A percentile compares a stretch with the other conserved stretches of the same genome.
Conservation (phyloP, 23 tunicate genomes). For the Aplidium turbinatum region DNA sequence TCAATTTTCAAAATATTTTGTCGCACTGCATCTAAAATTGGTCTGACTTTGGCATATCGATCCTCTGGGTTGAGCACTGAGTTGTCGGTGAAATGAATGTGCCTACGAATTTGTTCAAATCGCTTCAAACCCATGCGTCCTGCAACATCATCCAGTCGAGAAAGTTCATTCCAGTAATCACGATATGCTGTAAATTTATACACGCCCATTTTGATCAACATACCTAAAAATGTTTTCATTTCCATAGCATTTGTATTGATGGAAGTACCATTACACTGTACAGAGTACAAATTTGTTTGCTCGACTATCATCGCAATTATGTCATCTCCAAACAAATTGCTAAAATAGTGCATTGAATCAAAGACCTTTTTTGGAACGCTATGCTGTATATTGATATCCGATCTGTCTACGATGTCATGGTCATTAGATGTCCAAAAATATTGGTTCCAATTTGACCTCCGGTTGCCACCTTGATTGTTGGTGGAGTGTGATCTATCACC, state of each 20-base stretch:
- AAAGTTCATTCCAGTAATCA: slow-evolving; percentile 3
- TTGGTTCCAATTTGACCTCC: slow-evolving; percentile 4
- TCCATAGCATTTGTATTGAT: slow-evolving; percentile 20
- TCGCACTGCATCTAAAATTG: slow-evolving; percentile 3
- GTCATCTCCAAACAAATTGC: slow-evolving; percentile 11
- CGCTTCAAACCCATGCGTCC: slow-evolving; percentile 17
- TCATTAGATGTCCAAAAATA: slow-evolving; percentile 15
- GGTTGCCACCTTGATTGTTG: slow-evolving; percentile 13
- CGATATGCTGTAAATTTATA: slow-evolving; percentile 15
- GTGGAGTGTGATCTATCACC: slow-evolving; percentile 8
- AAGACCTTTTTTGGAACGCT: slow-evolving; percentile 18
- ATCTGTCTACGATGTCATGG: slow-evolving; percentile 13
- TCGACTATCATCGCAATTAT: slow-evolving; percentile 14
- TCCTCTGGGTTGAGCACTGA: slow-evolving; percentile 17
- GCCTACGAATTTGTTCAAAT: slow-evolving; percentile 8
- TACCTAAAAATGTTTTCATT: slow-evolving; percentile 16
- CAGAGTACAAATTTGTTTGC: slow-evolving; percentile 22
- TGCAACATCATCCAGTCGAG: slow-evolving; percentile 8
- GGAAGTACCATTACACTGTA: slow-evolving; percentile 9
- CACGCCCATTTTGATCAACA: slow-evolving; percentile 11
- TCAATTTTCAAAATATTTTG: slow-evolving; percentile 14
- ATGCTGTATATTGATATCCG: neutral
- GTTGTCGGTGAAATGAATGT: slow-evolving; percentile 23
- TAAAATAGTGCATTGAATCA: slow-evolving; percentile 15
- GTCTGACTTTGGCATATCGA: slow-evolving; percentile 1